Evolutionary conservation across 2,888 invertebrate genomes (phyloP), one percentile per base, ranked within the genome.

Genomic region (Drosophila planitibia): DNA sequence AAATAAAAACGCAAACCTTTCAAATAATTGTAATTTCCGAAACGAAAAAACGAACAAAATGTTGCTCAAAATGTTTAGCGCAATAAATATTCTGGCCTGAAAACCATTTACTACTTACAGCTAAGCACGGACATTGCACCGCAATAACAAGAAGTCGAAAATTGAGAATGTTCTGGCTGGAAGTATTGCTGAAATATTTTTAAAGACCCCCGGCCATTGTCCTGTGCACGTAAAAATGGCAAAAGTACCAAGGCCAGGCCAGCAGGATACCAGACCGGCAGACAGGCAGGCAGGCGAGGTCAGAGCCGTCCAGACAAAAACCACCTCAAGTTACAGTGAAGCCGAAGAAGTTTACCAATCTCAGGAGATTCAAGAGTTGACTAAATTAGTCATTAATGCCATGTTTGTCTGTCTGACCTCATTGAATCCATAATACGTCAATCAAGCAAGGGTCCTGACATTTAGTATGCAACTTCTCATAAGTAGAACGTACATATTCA

Each of bases 1-100:
- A 69, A 73, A 81, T 68, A 79, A 76, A 79, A 81, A 81, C 79
- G 81, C 69, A 74, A 89, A 85, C 87, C 84, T 89, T 85, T 89
- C 85, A 89, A 89, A 86, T 79, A 73, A 79, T 84, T 84, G 87
- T 75, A 75, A 86, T 77, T 81, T 79, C 69, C 70, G 68, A 73
- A 81, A 39, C 52, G 44, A 51, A 69, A 62, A 59, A 32, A 5
- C 35, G 53, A 47, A 52, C 55, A 54, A 47, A 52, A 53, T 49
- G 57, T 72, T 83, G 74, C 70, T 69, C 57, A 81, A 81, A 70
- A 74, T 70, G 73, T 74, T 73, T 76, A 67, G 52, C 82, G 82
- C 58, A 79, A 85, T 89, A 87, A 82, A 86, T 89, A 79, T 83
- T 82, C 52, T 59, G 52, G 37, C 60, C 62, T 58, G 60, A 68